Evolutionary conservation across 2,113 vertebrate genomes (phyloP).

Genomic region (Colaptes auratus): DNA sequence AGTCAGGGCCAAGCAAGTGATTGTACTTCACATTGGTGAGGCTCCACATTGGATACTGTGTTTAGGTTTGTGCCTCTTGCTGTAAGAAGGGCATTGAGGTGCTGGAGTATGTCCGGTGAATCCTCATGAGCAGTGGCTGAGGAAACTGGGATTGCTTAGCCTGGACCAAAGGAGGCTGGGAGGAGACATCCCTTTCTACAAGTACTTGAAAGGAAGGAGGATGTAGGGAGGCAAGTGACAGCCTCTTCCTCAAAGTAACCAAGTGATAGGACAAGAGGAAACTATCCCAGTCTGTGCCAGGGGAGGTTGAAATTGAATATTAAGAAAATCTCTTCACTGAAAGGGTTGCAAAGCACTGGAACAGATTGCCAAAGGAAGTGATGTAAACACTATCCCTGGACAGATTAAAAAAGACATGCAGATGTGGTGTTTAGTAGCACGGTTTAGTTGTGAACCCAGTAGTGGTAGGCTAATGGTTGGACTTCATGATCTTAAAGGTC

Average conservation of each 20-base stretch:
- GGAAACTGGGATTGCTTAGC: accelerated
- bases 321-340: not conserved
- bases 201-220: too few relatives aligned
- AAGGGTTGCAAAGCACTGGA: not conserved
- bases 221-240: too few relatives aligned
- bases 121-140: not conserved
- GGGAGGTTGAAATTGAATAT: too few relatives aligned
- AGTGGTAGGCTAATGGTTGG: not conserved
- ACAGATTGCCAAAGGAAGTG: not conserved
- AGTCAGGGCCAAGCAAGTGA: not conserved
- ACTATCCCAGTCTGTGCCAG: not conserved
- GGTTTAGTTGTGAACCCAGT: not conserved
- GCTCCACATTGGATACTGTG: accelerated
- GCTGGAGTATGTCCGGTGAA: not conserved
- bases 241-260: not conserved
- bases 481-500: not conserved
- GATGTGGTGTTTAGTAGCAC: too few relatives aligned
- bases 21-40: not conserved
- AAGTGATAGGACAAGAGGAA: not conserved
- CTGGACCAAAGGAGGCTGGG: not conserved
- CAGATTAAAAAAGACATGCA: not conserved
- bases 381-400: not conserved
- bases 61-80: too few relatives aligned
- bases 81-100: too few relatives aligned
- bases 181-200: not conserved